Base-by-base conservation (phyloP, 2,797 vertebrate species). In the Karalla daura region DNA sequence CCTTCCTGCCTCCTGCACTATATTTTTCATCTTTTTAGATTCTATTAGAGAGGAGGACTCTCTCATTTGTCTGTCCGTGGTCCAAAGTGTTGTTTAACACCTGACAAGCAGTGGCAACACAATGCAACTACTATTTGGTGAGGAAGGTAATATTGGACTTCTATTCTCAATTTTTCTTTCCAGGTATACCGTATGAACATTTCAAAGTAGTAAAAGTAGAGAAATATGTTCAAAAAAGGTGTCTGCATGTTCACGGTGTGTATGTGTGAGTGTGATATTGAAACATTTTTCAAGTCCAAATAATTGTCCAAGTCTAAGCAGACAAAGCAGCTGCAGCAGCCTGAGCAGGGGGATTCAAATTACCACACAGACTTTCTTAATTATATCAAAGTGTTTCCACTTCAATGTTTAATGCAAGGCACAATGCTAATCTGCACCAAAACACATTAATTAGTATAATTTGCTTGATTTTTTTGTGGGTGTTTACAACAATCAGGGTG, bases 1-100 rank as follows among this genome's bases (percentile, higher is more conserved):
- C 89, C 92, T 92, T 93, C 90, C 90, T 92, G 87, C 88, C 72
- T 86, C 81, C 87, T 86, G 85, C 91, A 91, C 92, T 94, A 89
- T 94, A 93, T 93, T 94, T 94, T 93, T 93, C 91, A 91, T 90
- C 86, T 92, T 93, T 94, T 93, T 89, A 91, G 91, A 90, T 92
- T 94, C 89, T 91, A 86, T 91, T 89, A 88, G 89, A 80, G 78
- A 89, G 83, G 77, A 91, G 86, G 87, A 93, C 88, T 90, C 89
- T 91, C 90, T 93, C 90, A 93, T 93, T 93, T 93, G 88, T 86
- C 91, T 91, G 89, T 93, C 91, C 88, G 88, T 85, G 88, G 88
- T 90, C 89, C 85, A 93, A 93, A 93, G 90, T 93, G 92, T 92
- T 92, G 91, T 93, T 94, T 93, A 93, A 94, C 92, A 91, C 88